Conservation (phyloP, 2,797 vertebrate species). For the Acanthiza pusilla region DNA sequence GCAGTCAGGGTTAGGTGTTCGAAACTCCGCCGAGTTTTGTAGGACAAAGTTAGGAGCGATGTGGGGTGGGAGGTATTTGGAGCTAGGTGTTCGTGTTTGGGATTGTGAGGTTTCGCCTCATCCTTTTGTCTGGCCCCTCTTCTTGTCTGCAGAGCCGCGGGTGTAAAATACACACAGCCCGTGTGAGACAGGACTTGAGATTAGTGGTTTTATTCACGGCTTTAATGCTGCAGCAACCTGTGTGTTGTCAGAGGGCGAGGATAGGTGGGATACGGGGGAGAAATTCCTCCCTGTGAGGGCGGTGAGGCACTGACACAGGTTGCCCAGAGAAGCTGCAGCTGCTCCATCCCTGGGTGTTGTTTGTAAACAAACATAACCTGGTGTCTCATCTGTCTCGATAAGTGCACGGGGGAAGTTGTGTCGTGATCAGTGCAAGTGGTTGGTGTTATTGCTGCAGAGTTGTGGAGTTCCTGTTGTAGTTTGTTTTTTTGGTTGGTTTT, state of each 20-base stretch:
- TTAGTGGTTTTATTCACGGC: not conserved
- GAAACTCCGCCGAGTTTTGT: not conserved
- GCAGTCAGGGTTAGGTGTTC: not conserved
- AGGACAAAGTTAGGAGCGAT: not conserved
- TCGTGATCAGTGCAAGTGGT: not conserved
- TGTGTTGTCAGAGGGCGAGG: not conserved
- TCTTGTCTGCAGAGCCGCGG: not conserved
- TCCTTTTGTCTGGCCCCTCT: not conserved
- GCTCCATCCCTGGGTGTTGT: not conserved
- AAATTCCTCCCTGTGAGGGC: not conserved
- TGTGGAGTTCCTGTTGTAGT: not conserved
- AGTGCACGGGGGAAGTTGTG: not conserved
- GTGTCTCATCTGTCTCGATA: not conserved
- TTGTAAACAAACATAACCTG: not conserved
- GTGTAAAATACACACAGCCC: not conserved
- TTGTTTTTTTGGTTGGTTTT: not conserved
- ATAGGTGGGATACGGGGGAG: not conserved
- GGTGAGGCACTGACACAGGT: not conserved
- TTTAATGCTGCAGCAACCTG: not conserved
- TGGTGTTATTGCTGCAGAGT: not conserved
- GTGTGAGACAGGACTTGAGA: accelerated
- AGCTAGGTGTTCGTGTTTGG: not conserved
- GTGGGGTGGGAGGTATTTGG: not conserved
- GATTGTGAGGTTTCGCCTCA: not conserved
- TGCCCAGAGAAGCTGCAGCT: not conserved